These are phyloP conservation scores for Polydrusus pterygomalis DNA, from an alignment of 2,888 invertebrate genomes.

Conservation along the genomic window DNA sequence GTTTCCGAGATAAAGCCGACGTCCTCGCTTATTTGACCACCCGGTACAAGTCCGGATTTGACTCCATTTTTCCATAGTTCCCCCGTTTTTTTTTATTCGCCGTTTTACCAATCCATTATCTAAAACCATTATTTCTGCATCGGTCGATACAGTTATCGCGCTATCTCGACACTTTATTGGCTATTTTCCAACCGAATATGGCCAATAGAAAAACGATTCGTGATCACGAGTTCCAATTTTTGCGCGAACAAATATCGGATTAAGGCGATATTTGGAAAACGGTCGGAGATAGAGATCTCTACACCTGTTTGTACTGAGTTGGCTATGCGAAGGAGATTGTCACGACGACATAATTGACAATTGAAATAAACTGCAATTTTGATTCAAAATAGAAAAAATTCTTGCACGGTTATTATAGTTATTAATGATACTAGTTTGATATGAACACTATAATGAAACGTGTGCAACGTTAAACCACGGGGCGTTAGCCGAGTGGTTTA, in stretches of 20 bases:
- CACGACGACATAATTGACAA: slow-evolving; percentile 64
- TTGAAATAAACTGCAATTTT: slow-evolving; percentile 31
- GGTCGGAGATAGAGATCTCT: slow-evolving; percentile 55
- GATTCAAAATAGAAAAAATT: too few species aligned
- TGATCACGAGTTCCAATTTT: slow-evolving; percentile 61
- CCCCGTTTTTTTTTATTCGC: too few species aligned
- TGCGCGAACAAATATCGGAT: slow-evolving; percentile 61
- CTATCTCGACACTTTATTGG: slow-evolving; percentile 3
- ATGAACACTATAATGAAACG: too few species aligned
- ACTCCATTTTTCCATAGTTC: too few species aligned
- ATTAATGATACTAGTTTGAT: too few species aligned
- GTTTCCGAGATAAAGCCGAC: too few species aligned
- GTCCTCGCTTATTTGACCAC: too few species aligned
- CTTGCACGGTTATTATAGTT: too few species aligned
- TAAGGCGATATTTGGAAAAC: slow-evolving; percentile 62
- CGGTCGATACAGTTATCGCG: slow-evolving; percentile 22
- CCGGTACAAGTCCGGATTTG: too few species aligned
- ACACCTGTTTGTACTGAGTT: slow-evolving; percentile 55
- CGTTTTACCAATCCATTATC: too few species aligned
- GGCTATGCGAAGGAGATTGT: slow-evolving; percentile 61
- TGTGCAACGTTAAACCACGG: too few species aligned
- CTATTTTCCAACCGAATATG: slow-evolving; percentile 53
- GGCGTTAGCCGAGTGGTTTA: too few species aligned
- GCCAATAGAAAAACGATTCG: slow-evolving; percentile 53
- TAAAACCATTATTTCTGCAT: slow-evolving; percentile 10